Base-by-base conservation (phyloP, 2,797 vertebrate species). In the Arrhamphus sclerolepis region DNA sequence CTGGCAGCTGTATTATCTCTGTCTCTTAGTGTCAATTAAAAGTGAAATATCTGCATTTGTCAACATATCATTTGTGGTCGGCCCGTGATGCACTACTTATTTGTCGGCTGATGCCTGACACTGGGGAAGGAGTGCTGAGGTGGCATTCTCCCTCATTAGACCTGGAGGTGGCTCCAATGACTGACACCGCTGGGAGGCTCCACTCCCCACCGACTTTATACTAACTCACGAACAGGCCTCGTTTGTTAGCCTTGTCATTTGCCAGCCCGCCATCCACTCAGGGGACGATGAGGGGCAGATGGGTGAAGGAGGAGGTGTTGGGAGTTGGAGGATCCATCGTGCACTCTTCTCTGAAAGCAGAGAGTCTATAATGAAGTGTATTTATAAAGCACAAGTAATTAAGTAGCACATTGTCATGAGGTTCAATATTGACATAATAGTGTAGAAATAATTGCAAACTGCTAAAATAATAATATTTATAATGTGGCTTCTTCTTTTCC, bases 1-100 rank as follows among this genome's bases (percentile, higher is more conserved):
- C 67, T 85, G 83, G 88, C 90, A 92, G 85, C 82, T 75, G 85
- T 82, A 91, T 91, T 90, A 87, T 94, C 93, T 89, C 91, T 85
- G 90, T 94, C 94, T 95, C 93, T 97, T 96, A 94, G 94, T 97
- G 96, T 97, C 96, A 99, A 97, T 98, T 98, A 98, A 96, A 98
- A 96, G 94, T 97, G 95, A 98, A 95, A 97, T 98, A 96, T 96
- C 94, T 96, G 93, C 95, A 97, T 98, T 98, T 98, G 97, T 98
- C 95, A 97, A 96, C 95, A 96, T 94, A 96, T 96, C 93, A 94
- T 94, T 94, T 94, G 83, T 82, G 91, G 94, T 43, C 92, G 92
- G 90, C 89, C 76, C 70, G 75, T 94, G 94, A 97, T 87, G 91
- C 93, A 91, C 92, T 48, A 93, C 94, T 95, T 95, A 94, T 96